Base-by-base conservation (phyloP, 2,888 invertebrate genomes). In the Subacronicta megacephala region DNA sequence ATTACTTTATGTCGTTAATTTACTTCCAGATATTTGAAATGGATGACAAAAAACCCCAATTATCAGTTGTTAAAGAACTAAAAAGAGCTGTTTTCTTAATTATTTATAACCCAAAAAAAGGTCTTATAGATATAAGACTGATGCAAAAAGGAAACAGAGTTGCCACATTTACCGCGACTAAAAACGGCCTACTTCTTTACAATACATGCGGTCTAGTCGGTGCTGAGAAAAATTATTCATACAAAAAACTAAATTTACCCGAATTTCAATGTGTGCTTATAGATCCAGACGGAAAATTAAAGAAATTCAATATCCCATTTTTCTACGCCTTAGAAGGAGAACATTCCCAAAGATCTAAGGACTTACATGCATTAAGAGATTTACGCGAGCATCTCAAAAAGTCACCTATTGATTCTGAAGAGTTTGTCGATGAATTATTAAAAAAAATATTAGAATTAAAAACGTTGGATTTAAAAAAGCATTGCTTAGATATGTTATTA, bases 101-200 rank as follows among this genome's bases (percentile, higher is more conserved):
- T 1, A 98, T 99, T 66, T 99, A 99, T 89, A 98, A 98, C 6
- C 98, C 99, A 0, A 97, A 97, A 72, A 96, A 98, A 84, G 99
- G 99, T 12, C 95, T 98, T 6, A 95, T 99, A 50, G 99, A 99
- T 89, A 97, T 99, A 56, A 98, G 99, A 96, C 95, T 98, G 3
- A 95, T 98, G 80, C 98, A 98, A 83, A 96, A 97, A 83, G 99
- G 99, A 0, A 96, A 97, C 10, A 96, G 98, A 88, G 97, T 99
- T 7, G 97, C 98, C 12, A 98, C 98, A 0, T 99, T 99, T 85
- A 97, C 97, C 41, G 98, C 98, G 0, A 96, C 97, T 41, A 98
- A 98, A 88, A 95, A 96, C 83, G 98, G 98, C 26, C 96, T 96
- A 80, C 92, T 98, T 18, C 81, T 98, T 3, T 98, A 98, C 82